Evolutionary conservation across 2,113 vertebrate species (phyloP).

Genomic region (Ptyas mucosa): DNA sequence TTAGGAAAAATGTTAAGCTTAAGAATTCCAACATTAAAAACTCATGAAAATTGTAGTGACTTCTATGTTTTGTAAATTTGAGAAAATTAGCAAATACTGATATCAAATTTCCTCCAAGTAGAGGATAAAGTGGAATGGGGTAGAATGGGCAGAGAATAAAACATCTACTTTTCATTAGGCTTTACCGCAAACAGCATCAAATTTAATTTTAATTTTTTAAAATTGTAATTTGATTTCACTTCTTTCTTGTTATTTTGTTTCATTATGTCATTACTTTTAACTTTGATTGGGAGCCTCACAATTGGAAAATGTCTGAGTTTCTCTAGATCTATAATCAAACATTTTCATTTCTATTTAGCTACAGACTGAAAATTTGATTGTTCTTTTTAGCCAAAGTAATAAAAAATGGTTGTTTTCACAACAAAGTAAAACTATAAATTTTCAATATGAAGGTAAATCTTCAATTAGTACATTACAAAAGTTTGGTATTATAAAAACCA

Average conservation of each 20-base stretch:
- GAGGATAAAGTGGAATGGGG: background rate
- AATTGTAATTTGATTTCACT: background rate
- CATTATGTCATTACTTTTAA: background rate
- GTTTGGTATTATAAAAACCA: background rate
- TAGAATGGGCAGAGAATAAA: background rate
- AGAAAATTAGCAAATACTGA: background rate
- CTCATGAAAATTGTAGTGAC: background rate
- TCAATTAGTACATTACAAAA: background rate
- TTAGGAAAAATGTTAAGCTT: background rate
- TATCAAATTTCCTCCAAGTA: background rate
- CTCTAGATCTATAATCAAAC: background rate
- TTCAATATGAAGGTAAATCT: background rate
- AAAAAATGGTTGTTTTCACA: background rate
- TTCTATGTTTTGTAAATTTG: background rate
- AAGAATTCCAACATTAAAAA: background rate
- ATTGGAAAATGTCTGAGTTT: background rate
- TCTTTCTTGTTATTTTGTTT: background rate
- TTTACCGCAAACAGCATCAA: background rate
- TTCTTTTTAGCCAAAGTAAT: background rate
- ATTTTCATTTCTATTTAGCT: background rate
- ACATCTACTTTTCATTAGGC: background rate
- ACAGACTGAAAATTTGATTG: background rate
- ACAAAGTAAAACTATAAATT: background rate
- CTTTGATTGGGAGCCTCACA: background rate
- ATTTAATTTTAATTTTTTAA: background rate